Evolutionary conservation across 2,113 vertebrate species (phyloP).

Genomic region (Epinephelus moara): DNA sequence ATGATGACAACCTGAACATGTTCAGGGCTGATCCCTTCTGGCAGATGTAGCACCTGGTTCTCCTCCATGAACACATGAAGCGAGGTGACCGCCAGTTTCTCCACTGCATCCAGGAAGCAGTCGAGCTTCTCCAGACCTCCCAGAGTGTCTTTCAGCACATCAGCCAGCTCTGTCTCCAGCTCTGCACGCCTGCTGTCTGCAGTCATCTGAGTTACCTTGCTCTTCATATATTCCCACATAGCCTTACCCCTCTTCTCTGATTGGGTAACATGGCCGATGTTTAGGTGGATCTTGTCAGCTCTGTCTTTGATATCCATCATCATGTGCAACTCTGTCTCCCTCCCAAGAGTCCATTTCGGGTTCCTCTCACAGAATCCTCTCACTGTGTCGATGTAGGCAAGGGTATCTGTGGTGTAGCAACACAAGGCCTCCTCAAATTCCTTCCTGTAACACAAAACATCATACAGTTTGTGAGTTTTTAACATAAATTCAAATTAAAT

Average conservation of each 20-base stretch:
- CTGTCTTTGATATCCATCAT: constrained; percentile 66
- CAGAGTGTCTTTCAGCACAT: constrained; percentile 66
- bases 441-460: constrained; percentile 27
- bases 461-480: background rate
- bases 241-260: constrained; percentile 45
- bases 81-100: constrained; percentile 82
- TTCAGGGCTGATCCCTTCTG: constrained; percentile 29
- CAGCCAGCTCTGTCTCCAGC: constrained; percentile 65
- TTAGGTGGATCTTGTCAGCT: background rate
- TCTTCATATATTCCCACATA: constrained; percentile 59
- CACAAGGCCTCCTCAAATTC: constrained; percentile 40
- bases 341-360: constrained; percentile 45
- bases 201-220: background rate
- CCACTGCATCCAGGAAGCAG: constrained; percentile 80
- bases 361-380: constrained; percentile 43
- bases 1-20: constrained; percentile 55
- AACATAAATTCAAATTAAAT: background rate
- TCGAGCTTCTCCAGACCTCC: constrained; percentile 72
- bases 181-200: constrained; percentile 13
- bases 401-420: constrained; percentile 58
- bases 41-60: constrained; percentile 50
- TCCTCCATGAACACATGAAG: constrained; percentile 69
- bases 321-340: constrained; percentile 51
- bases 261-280: constrained; percentile 12
- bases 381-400: constrained; percentile 50